A percentile compares a stretch with the other conserved stretches of the same genome.
Conservation (phyloP, 2,113 vertebrate genomes). For the Microtus richardsoni region DNA sequence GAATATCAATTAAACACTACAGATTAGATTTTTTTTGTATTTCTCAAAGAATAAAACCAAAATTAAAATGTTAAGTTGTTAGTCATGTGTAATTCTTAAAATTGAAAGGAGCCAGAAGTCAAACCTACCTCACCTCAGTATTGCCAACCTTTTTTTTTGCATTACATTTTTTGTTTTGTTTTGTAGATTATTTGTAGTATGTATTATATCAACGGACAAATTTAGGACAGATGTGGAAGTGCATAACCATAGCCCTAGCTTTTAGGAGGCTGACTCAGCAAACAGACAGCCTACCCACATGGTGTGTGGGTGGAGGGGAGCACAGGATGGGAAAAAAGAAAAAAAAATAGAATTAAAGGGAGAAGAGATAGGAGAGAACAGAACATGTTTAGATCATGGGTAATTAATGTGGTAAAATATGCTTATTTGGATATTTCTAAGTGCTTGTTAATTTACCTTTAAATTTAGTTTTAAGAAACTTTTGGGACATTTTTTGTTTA, state of each 20-base stretch:
- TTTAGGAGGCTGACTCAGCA: background rate
- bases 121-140: background rate
- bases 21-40: background rate
- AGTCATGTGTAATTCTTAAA: background rate
- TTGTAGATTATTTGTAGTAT: background rate
- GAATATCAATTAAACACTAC: background rate
- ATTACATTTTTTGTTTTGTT: background rate
- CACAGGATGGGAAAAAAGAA: background rate
- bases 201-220: background rate
- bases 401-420: background rate
- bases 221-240: background rate
- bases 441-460: slow-evolving; percentile 24
- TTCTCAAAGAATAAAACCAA: background rate
- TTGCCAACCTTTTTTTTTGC: background rate
- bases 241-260: too few species aligned
- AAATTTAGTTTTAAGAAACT: background rate
- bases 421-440: slow-evolving; percentile 12
- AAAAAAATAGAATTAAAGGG: background rate
- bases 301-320: too few species aligned
- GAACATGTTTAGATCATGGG: background rate
- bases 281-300: too few species aligned
- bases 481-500: background rate
- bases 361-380: background rate
- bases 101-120: background rate
- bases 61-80: slow-evolving; percentile 36